Evolutionary conservation across 2,888 invertebrate species (phyloP).

Genomic region (Penaeus monodon): DNA sequence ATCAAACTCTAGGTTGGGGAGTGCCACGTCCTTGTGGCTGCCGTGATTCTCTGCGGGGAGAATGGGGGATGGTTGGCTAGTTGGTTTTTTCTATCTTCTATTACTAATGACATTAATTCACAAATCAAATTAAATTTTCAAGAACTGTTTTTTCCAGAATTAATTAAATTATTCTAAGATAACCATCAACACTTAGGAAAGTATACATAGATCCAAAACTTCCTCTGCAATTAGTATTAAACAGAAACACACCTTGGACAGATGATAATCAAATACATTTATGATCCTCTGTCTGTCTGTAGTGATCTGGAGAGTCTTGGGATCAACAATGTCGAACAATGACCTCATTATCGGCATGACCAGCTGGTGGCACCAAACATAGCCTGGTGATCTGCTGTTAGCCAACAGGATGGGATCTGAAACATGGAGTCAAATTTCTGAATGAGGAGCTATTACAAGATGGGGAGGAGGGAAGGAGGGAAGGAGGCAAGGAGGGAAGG

Average conservation of each 20-base stretch:
- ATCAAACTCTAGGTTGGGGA: conserved; percentile 68
- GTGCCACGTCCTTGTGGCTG: conserved; percentile 69
- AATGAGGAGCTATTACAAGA: too few relatives aligned
- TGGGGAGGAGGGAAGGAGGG: too few relatives aligned
- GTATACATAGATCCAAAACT: neutral
- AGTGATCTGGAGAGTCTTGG: conserved; percentile 71
- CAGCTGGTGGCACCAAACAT: conserved; percentile 93
- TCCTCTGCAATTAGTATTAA: neutral
- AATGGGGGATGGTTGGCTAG: neutral
- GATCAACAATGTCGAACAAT: conserved; percentile 84
- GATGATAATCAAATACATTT: conserved; percentile 74
- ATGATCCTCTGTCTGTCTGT: conserved; percentile 69
- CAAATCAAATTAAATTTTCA: neutral
- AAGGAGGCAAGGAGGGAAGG: too few relatives aligned
- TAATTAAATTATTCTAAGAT: too few relatives aligned
- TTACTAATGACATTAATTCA: neutral
- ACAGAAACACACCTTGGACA: conserved; percentile 70
- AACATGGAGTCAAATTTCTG: neutral
- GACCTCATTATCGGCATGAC: conserved; percentile 83
- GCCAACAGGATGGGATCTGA: conserved; percentile 84
- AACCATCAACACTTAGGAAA: neutral
- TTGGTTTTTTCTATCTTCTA: neutral
- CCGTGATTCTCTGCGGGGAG: conserved; percentile 69
- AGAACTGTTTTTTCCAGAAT: too few relatives aligned
- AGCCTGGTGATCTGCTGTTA: conserved; percentile 89